phyloP scores from a whole-genome alignment of 2,113 vertebrate species.

The Clarias macrocephalus region DNA sequence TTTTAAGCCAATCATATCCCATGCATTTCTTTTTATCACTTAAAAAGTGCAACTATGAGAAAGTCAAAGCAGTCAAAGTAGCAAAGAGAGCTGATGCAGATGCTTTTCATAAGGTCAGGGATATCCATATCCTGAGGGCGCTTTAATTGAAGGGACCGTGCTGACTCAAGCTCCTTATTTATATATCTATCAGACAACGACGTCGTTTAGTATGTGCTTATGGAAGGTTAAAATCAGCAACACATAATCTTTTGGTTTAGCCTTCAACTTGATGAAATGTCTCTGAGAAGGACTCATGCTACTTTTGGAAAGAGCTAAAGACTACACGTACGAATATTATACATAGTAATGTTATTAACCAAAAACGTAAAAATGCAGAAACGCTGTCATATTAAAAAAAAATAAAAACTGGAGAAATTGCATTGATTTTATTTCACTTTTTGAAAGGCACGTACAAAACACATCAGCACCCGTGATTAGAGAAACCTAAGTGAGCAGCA shows the following conservation, averaged over 20 bases:
- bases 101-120: conserved; percentile 38
- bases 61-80: conserved; percentile 17
- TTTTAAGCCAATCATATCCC: neutral
- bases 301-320: neutral
- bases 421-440: neutral
- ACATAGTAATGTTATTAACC: neutral
- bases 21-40: neutral
- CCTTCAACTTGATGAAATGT: neutral
- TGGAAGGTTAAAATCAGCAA: conserved; percentile 6
- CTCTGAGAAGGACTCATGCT: neutral
- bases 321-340: neutral
- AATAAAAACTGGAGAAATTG: neutral
- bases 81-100: conserved; percentile 36
- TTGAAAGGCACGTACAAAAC: neutral
- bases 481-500: neutral
- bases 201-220: neutral
- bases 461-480: neutral
- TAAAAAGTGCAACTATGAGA: neutral
- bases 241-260: neutral
- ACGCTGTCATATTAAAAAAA: neutral
- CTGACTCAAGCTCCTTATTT: conserved; percentile 19
- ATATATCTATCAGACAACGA: conserved; percentile 6
- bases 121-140: conserved; percentile 10
- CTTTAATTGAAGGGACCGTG: neutral
- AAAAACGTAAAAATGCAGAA: neutral